These are phyloP conservation scores for Melieria crassipennis DNA, from an alignment of 2,888 invertebrate genomes.

Conservation along the genomic window DNA sequence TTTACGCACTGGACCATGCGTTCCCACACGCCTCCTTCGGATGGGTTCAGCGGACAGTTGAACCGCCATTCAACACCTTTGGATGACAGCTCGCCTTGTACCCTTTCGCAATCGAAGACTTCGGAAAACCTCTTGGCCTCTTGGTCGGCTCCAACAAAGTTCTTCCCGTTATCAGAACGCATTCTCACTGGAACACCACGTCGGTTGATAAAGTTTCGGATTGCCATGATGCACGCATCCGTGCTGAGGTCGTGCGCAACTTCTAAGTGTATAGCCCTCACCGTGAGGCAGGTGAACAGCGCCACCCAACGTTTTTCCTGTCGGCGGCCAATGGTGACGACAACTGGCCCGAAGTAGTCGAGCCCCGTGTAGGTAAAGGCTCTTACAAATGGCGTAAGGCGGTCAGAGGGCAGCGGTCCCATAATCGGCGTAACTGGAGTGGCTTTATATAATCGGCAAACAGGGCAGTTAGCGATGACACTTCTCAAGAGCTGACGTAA, in stretches of 20 bases:
- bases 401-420: background rate
- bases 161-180: constrained; percentile 38
- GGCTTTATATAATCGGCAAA: constrained; percentile 4
- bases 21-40: constrained; percentile 37
- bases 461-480: constrained; percentile 3
- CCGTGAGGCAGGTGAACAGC: constrained; percentile 31
- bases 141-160: constrained; percentile 32
- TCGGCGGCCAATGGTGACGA: constrained; percentile 18
- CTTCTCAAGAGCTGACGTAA: background rate
- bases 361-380: constrained; percentile 29
- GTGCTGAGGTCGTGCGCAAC: constrained; percentile 30
- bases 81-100: constrained; percentile 8
- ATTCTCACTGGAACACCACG: constrained; percentile 35
- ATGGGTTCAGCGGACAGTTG: constrained; percentile 34
- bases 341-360: constrained; percentile 40
- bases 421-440: too few relatives aligned
- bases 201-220: constrained; percentile 39
- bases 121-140: constrained; percentile 8
- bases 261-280: constrained; percentile 14
- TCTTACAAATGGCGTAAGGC: constrained; percentile 1
- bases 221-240: constrained; percentile 34
- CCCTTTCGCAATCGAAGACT: constrained; percentile 5
- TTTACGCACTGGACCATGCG: constrained; percentile 40
- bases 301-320: constrained; percentile 36
- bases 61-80: constrained; percentile 2